Base-by-base conservation (phyloP, 2,888 invertebrate species). In the Cataglyphis rosenhaueri region DNA sequence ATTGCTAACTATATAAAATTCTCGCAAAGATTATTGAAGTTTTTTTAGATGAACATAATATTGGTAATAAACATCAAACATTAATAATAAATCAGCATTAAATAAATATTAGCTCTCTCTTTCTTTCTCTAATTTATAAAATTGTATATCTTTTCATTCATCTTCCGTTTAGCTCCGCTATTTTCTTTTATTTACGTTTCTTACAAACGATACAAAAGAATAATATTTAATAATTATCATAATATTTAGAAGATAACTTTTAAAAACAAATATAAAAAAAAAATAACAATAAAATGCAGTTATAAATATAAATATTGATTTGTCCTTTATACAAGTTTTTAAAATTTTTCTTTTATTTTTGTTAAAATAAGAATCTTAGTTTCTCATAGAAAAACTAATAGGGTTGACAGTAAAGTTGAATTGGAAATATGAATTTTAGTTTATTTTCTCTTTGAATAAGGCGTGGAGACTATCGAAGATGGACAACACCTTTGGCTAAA, bases 381-480 rank as follows among this genome's bases (percentile, higher is more conserved):
- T 52, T 38, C 29, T 35, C 1, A 8, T 1, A 38, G 15, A 38
- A 25, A 12, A 15, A 48, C 29, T 52, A 55, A 6, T 8, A 15
- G 41, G 66, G 3, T 66, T 81, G 29, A n/a, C 12, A 52, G 48
- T 61, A 76, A 21, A 65, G n/a, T 18, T 25, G 21, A 32, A 25
- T 48, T 65, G 74, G 83, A 82, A 86, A 76, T 85, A 85, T 84
- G 84, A 87, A 85, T 87, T 87, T 84, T 61, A 85, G 74, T 86
- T 87, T 87, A 85, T 87, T 88, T 81, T 81, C 73, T 85, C 57
- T 86, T 83, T 84, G 82, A 88, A 76, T 88, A 89, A 88, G 89
- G 86, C 89, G 85, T 86, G 85, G 83, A 88, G 88, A 84, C 87
- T 89, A 89, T 81, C 86, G 85, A 86, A 89, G 86, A 87, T 84